A percentile compares a stretch with the other conserved stretches of the same genome.
These are phyloP conservation scores for Lasioglossum morio DNA, from an alignment of 2,888 invertebrate genomes.

Conservation along the genomic window DNA sequence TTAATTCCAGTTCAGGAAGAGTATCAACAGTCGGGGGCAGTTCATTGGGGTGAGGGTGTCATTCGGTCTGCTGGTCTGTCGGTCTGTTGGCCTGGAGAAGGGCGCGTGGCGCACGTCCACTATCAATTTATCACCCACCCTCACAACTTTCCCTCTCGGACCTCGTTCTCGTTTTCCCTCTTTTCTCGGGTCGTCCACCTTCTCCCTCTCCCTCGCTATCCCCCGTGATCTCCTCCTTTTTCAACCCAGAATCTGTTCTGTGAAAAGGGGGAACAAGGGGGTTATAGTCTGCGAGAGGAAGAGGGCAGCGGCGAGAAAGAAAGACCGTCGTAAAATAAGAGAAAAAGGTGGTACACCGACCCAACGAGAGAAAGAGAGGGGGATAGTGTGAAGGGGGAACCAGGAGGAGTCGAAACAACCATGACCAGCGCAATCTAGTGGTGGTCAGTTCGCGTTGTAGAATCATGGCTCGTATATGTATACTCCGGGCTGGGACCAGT, in stretches of 20 bases:
- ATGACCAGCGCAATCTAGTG: constrained; percentile 83
- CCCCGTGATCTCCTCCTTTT: constrained; percentile 61
- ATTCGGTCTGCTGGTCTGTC: constrained; percentile 72
- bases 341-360: constrained; percentile 55
- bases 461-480: constrained; percentile 45
- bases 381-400: constrained; percentile 54
- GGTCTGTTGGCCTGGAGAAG: constrained; percentile 67
- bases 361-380: constrained; percentile 28
- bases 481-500: constrained; percentile 50
- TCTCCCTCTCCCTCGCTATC: constrained; percentile 69
- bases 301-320: constrained; percentile 38
- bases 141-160: constrained; percentile 77
- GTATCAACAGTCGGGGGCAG: constrained; percentile 66
- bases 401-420: constrained; percentile 69
- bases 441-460: constrained; percentile 79
- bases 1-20: constrained; percentile 66
- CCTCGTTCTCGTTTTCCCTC: constrained; percentile 73
- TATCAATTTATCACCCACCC: constrained; percentile 83
- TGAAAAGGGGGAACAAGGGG: constrained; percentile 44
- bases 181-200: constrained; percentile 72
- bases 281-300: constrained; percentile 27
- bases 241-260: constrained; percentile 47
- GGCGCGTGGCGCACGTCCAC: constrained; percentile 82
- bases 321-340: constrained; percentile 53
- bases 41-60: constrained; percentile 72